Conservation (phyloP, 64 coral and sea anemone genomes). For the Montipora capricornis region DNA sequence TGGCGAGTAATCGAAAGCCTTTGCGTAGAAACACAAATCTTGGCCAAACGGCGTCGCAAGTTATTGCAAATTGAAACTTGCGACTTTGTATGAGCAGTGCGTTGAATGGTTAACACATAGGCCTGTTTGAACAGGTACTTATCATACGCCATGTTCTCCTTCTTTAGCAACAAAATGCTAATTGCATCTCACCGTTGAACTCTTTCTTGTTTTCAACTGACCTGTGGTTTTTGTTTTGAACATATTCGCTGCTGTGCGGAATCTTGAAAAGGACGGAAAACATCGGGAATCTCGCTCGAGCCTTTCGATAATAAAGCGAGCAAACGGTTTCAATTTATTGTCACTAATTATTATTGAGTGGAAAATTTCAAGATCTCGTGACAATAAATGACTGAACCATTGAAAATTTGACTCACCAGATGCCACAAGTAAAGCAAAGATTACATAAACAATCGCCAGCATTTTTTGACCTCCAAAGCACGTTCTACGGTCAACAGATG, state of each 20-base stretch:
- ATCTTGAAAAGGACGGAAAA: constrained; percentile 8
- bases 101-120: too few species aligned
- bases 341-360: not conserved
- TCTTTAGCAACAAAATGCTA: not conserved
- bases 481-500: not conserved
- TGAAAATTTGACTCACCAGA: not conserved
- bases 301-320: not conserved
- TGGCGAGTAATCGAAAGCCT: too few species aligned
- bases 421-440: not conserved
- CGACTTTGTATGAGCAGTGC: too few species aligned
- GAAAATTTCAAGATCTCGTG: not conserved
- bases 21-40: too few species aligned
- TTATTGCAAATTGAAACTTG: too few species aligned
- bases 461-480: not conserved
- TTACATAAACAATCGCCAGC: not conserved
- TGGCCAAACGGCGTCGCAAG: too few species aligned
- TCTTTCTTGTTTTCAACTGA: not conserved
- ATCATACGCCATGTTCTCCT: not conserved
- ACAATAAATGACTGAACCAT: not conserved
- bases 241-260: not conserved
- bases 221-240: constrained; percentile 32
- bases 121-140: not conserved
- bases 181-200: not conserved
- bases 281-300: constrained; percentile 19
- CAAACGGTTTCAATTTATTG: too few species aligned